These are phyloP conservation scores for Clarias macrocephalus DNA, from an alignment of 2,113 vertebrate species.

Conservation along the genomic window DNA sequence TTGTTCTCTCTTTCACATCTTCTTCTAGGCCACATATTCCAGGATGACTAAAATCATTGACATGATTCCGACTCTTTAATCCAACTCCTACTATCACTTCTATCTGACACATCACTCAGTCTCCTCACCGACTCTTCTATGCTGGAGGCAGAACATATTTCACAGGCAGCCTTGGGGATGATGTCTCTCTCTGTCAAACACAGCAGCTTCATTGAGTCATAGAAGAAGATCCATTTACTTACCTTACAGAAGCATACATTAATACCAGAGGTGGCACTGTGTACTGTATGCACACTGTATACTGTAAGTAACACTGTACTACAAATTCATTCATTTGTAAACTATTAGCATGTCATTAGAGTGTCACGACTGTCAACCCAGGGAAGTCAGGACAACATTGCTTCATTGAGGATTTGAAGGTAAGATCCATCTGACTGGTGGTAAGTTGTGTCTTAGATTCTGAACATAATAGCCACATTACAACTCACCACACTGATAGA, in stretches of 20 bases:
- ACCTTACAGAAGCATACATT: not conserved
- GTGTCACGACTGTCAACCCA: not conserved
- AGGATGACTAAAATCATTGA: conserved; percentile 38
- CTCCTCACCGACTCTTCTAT: not conserved
- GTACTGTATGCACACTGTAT: too few relatives aligned
- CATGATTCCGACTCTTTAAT: conserved; percentile 18
- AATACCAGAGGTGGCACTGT: not conserved
- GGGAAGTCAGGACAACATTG: not conserved
- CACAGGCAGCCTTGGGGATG: conserved; percentile 18
- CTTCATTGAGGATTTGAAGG: not conserved
- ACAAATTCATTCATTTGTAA: not conserved
- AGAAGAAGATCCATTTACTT: not conserved
- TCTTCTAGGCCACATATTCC: conserved; percentile 3
- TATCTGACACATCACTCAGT: conserved; percentile 6
- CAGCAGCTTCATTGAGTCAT: not conserved
- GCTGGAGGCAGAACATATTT: conserved; percentile 45
- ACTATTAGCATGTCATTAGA: not conserved
- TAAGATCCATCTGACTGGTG: too few relatives aligned
- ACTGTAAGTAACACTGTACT: not conserved
- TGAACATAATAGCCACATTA: too few relatives aligned
- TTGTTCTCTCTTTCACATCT: not conserved
- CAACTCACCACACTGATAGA: too few relatives aligned
- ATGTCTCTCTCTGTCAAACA: conserved; percentile 30
- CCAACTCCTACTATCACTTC: conserved; percentile 14
- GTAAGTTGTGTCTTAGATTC: too few relatives aligned